A percentile compares a stretch with the other conserved stretches of the same genome.
Conservation (phyloP, 2,113 vertebrate genomes). For the Aptenodytes patagonicus region DNA sequence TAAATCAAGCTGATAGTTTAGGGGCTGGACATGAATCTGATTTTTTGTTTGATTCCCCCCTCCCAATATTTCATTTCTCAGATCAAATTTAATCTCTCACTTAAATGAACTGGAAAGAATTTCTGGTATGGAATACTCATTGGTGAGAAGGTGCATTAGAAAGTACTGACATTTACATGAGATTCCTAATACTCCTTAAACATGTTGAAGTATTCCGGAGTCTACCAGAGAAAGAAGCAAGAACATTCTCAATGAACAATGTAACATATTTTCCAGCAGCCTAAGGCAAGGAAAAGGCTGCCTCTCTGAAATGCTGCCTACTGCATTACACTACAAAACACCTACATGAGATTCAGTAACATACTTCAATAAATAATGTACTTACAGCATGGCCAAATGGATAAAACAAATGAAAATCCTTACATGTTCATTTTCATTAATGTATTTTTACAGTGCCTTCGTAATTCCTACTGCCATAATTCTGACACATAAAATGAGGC, state of each 20-base stretch:
- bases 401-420: background rate
- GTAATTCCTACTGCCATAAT: background rate
- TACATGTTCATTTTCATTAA: background rate
- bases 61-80: constrained; percentile 7
- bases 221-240: background rate
- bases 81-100: constrained; percentile 20
- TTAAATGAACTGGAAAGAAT: constrained; percentile 41
- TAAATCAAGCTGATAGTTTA: constrained; percentile 11
- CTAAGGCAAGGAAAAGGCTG: background rate
- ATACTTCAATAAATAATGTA: background rate
- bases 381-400: background rate
- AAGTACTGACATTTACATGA: background rate
- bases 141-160: background rate
- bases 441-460: background rate
- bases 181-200: background rate
- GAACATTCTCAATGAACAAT: background rate
- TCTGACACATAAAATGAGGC: background rate
- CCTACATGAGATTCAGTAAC: background rate
- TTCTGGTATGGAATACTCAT: background rate
- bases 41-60: background rate
- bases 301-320: background rate
- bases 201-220: background rate
- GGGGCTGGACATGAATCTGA: background rate
- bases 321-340: background rate
- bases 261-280: background rate